Evolutionary conservation across 1,140 invertebrate genomes (phyloP), one percentile per base, ranked within the genome.

Genomic region (Sitodiplosis mosellana): DNA sequence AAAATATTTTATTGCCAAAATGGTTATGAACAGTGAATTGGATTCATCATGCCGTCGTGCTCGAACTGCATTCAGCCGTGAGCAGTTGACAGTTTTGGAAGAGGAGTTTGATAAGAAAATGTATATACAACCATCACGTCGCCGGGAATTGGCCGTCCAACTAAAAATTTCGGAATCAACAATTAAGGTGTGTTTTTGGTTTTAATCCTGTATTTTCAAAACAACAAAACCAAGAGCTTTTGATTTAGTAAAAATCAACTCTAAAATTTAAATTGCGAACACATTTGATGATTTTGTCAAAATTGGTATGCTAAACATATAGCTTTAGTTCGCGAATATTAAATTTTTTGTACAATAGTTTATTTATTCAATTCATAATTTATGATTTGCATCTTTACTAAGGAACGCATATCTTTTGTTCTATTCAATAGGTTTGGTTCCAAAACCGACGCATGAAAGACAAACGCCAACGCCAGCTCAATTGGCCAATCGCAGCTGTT

Each of bases 381-480:
- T n/a, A n/a, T n/a, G n/a, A n/a, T 27, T 10, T 27, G 4, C 27
- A 27, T 5, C 37, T 40, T n/a, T 3, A 15, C 17, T 40, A 12
- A 40, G 4, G 14, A 40, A 40, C 38, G 53, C 55, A 53, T n/a
- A n/a, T 60, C 54, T 60, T 64, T 64, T 59, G 56, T 21, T 12
- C 18, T 18, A 18, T 21, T 12, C 67, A 5, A 27, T 27, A 92
- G 88, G 91, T 98, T 2, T 98, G 94, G 94, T 98, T 98, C 61
- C 94, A 98, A 75, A 98, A 98, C 58, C 76, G 94, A 12, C 73
- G 94, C n/a, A 98, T 98, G 94, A 98, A 98, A 61, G 91, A 97
- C 68, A 98, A 97, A 57, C 73, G 92, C 0, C 92, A 98, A 61
- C 67, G 89, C 8, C 81, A 95, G 65, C 76, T 96, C 43, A 79